Percentiles rank a stretch among this genome's conserved stretches.
Evolutionary conservation across 2,113 vertebrate species (phyloP).

Genomic region (Gorsachius goisagi): DNA sequence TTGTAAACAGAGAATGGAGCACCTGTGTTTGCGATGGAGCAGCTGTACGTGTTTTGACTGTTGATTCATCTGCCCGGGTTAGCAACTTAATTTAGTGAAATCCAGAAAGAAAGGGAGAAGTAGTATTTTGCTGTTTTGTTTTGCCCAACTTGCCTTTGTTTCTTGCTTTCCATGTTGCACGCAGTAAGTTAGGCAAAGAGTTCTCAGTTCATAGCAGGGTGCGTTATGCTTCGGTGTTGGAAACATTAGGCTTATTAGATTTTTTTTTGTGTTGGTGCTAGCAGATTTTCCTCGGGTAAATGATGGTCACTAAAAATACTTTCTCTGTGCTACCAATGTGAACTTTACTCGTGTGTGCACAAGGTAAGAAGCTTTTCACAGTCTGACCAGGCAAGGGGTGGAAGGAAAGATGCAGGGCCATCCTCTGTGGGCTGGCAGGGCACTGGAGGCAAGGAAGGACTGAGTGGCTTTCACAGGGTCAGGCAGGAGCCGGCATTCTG

Average conservation of each 20-base stretch:
- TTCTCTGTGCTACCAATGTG: neutral
- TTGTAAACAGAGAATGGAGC: neutral
- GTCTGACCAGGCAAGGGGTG: neutral
- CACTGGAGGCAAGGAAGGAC: neutral
- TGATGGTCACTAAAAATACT: neutral
- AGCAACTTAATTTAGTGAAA: neutral
- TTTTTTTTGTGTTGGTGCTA: neutral
- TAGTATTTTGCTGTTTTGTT: neutral
- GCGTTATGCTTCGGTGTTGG: neutral
- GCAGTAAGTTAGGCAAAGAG: neutral
- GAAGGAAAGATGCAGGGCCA: neutral
- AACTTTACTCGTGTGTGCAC: neutral
- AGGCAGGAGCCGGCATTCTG: neutral
- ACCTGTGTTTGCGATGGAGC: neutral
- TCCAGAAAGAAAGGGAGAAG: neutral
- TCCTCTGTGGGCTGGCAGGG: neutral
- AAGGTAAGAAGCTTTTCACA: neutral
- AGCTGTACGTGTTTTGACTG: neutral
- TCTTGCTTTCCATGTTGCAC: neutral
- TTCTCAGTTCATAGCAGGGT: neutral
- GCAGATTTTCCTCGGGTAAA: neutral
- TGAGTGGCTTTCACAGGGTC: neutral
- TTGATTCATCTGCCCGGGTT: neutral
- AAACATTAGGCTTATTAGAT: neutral
- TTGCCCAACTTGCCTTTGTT: neutral